Conservation (phyloP, 2,113 vertebrate genomes). For the Lanius ludovicianus region DNA sequence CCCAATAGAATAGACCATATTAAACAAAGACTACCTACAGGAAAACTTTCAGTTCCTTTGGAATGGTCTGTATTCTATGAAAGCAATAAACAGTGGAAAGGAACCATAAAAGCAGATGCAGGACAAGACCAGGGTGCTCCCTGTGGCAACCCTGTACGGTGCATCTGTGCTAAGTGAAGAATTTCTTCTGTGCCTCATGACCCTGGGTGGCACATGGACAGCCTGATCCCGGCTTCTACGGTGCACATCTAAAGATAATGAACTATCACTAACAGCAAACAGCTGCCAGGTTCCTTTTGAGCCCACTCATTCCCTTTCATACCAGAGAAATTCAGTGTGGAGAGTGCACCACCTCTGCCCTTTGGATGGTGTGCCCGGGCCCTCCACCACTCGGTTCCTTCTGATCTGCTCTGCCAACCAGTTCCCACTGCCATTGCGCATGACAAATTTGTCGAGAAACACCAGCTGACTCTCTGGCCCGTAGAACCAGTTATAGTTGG, state of each 20-base stretch:
- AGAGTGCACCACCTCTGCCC: constrained; percentile 97
- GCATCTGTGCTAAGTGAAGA: not conserved
- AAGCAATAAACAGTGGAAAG: not conserved
- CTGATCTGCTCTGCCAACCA: constrained; percentile 93
- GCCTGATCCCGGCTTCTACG: not conserved
- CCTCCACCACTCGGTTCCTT: constrained; percentile 86
- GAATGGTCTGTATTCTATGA: not conserved
- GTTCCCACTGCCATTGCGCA: constrained; percentile 97
- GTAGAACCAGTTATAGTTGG: constrained; percentile 99
- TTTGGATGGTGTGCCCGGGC: constrained; percentile 89
- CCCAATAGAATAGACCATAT: not conserved
- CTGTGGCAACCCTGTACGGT: not conserved
- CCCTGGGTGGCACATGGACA: not conserved
- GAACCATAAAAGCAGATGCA: not conserved
- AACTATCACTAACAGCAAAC: not conserved
- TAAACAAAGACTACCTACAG: not conserved
- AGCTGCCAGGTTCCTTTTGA: not conserved
- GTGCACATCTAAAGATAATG: not conserved
- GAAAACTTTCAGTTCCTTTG: not conserved
- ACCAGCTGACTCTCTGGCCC: constrained; percentile 98
- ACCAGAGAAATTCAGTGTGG: constrained; percentile 99
- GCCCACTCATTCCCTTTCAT: constrained; percentile 47
- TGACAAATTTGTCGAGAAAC: constrained; percentile 93
- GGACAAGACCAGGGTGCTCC: not conserved
- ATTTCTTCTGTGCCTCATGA: not conserved